Percentiles rank a stretch among this genome's conserved stretches.
phyloP scores from a whole-genome alignment of 2,888 invertebrate genomes.

The Zele albiditarsus region DNA sequence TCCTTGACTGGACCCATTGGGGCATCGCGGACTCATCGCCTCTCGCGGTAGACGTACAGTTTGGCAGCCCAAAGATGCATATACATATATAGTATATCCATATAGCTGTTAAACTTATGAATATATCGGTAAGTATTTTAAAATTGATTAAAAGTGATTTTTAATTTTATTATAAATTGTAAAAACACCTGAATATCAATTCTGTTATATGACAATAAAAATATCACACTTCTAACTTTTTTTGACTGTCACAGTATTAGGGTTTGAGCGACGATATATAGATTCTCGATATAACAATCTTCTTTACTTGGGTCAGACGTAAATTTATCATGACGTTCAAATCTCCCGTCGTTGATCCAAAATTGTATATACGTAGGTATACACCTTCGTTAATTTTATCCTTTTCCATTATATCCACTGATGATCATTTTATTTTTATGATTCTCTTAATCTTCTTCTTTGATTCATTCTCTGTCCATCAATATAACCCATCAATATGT shows the following conservation, averaged over 20 bases:
- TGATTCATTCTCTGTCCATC: conserved; percentile 21
- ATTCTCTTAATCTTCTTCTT: conserved; percentile 8
- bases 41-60: not conserved
- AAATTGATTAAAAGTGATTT: too few relatives aligned
- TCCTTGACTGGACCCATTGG: conserved; percentile 61
- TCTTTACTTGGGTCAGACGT: conserved; percentile 53
- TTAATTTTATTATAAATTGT: too few relatives aligned
- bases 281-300: not conserved
- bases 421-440: conserved; percentile 48
- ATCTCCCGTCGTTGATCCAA: conserved; percentile 52
- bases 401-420: conserved; percentile 7
- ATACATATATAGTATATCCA: conserved; percentile 27
- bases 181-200: too few relatives aligned
- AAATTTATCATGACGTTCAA: conserved; percentile 66
- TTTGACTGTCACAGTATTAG: too few relatives aligned
- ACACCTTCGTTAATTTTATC: conserved; percentile 59
- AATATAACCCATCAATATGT: conserved; percentile 22
- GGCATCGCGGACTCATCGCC: conserved; percentile 50
- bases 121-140: not conserved
- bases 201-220: too few relatives aligned
- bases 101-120: not conserved
- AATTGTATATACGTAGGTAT: not conserved
- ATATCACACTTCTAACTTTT: too few relatives aligned
- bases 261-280: not conserved
- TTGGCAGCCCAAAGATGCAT: not conserved